Conservation (phyloP, 2,797 vertebrate genomes). For the Rhinatrema bivittatum region DNA sequence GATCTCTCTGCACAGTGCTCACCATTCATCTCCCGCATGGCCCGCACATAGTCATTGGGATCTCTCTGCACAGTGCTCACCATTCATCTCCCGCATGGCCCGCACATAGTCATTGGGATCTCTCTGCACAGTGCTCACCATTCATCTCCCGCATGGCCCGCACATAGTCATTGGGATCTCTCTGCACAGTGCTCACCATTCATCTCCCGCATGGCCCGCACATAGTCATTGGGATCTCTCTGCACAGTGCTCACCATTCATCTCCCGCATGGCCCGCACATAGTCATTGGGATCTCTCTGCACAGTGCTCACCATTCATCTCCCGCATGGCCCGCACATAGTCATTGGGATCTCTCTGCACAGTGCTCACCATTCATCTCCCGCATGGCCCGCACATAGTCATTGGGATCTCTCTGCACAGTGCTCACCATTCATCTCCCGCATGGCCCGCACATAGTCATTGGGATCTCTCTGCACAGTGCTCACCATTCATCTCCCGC, state of each 20-base stretch:
- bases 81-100: conserved; percentile 92
- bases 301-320: conserved; percentile 91
- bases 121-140: too few relatives aligned
- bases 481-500: conserved; percentile 91
- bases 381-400: conserved; percentile 86
- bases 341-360: conserved; percentile 89
- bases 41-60: conserved; percentile 84
- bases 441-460: conserved; percentile 86
- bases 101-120: conserved; percentile 87
- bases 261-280: conserved; percentile 85
- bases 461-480: conserved; percentile 92
- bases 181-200: too few relatives aligned
- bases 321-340: conserved; percentile 88
- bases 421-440: conserved; percentile 91
- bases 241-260: conserved; percentile 92
- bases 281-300: conserved; percentile 92
- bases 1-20: too few relatives aligned
- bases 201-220: conserved; percentile 89
- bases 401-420: conserved; percentile 89
- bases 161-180: conserved; percentile 87
- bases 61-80: too few relatives aligned
- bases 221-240: conserved; percentile 90
- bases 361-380: conserved; percentile 93
- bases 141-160: conserved; percentile 92
- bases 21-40: conserved; percentile 94